phyloP scores from a whole-genome alignment of 2,888 invertebrate genomes.

The Cantharis lateralis region DNA sequence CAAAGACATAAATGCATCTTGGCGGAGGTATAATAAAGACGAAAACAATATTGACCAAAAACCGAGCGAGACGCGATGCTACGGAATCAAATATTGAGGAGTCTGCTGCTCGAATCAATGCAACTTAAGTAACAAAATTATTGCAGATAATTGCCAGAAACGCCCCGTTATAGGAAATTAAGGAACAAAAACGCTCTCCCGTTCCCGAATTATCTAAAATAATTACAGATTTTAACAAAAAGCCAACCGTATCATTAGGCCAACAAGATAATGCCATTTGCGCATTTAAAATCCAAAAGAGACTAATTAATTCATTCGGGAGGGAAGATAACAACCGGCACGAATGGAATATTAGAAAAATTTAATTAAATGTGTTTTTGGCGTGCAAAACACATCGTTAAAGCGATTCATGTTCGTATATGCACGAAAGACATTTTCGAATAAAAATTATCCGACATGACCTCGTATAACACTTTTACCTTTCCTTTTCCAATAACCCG shows the following conservation, averaged over 20 bases:
- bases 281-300: neutral
- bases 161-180: neutral
- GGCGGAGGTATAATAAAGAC: conserved; percentile 33
- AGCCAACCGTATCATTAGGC: neutral
- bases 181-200: too few species aligned
- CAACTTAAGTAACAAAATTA: neutral
- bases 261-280: neutral
- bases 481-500: neutral
- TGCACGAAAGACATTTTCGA: neutral
- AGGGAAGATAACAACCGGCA: neutral
- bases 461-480: neutral
- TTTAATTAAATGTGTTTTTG: neutral
- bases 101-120: conserved; percentile 17
- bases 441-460: neutral
- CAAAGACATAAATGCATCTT: conserved; percentile 37
- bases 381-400: neutral
- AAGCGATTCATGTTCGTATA: neutral
- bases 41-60: conserved; percentile 24
- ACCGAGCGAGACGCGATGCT: conserved; percentile 34
- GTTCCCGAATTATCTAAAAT: neutral
- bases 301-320: neutral
- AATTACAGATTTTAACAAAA: neutral
- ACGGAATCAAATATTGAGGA: conserved; percentile 41
- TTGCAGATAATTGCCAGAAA: neutral
- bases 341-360: neutral